Base-by-base conservation (phyloP, 1,140 invertebrate species). In the Hydropsyche tenuis region DNA sequence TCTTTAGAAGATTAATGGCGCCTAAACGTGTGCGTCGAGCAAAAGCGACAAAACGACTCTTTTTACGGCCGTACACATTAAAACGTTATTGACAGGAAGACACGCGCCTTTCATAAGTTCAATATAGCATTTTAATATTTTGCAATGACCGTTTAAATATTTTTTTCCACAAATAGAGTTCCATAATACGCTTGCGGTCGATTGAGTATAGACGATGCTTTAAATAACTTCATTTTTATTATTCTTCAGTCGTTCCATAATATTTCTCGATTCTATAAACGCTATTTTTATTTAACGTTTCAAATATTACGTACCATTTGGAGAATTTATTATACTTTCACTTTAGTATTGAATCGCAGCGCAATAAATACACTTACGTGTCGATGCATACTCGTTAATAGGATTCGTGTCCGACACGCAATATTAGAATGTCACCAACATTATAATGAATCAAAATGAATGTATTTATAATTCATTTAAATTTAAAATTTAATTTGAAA, bases 81-180 rank as follows among this genome's bases (percentile, higher is more conserved):
- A 70, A 70, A 56, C n/a, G 27, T 70, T 70, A 70, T 70, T 56
- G 68, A 70, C 68, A 56, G 68, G 68, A 70, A 70, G 51, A 70
- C 23, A 48, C 22, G 56, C 23, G 12, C 30, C 30, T 37, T 9
- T 37, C 3, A 37, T 37, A 37, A 4, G 30, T 37, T 37, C 30
- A 37, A 37, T 37, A 37, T 37, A 9, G 30, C 30, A 37, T 37
- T 37, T 37, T 37, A 37, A 37, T 37, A 37, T 37, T 37, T 37
- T 37, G 3, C 3, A 37, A 37, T 37, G 3, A 20, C 9, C 20
- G 48, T 7, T 53, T 53, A 18, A 53, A 20, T 20, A 20, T 53
- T 53, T 11, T 53, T n/a, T 18, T 2, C 9, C 48, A 18, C 48
- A 9, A 18, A 53, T 53, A 16, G 20, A 18, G 1, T n/a, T 46